Evolutionary conservation across 2,113 vertebrate genomes (phyloP).

Genomic region (Leptodactylus fuscus): DNA sequence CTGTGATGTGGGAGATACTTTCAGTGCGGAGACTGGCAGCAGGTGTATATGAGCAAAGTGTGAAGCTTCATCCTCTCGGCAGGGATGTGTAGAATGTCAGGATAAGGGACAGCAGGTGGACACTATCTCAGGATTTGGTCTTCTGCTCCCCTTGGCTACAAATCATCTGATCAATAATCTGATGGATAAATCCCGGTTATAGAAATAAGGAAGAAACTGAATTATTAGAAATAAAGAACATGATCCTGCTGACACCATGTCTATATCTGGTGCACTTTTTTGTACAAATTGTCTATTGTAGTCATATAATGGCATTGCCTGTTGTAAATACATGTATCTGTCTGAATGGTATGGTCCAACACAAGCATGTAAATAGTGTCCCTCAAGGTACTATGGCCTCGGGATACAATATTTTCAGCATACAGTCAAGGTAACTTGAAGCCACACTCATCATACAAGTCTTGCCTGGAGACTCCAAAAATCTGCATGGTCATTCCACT

Average conservation of each 20-base stretch:
- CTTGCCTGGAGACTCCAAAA: too few relatives aligned
- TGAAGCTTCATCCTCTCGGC: not conserved
- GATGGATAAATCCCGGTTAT: slow-evolving; percentile 3
- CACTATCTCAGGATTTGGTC: not conserved
- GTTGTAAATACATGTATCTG: not conserved
- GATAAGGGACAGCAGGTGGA: not conserved
- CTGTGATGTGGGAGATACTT: not conserved
- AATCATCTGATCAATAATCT: not conserved
- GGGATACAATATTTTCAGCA: too few relatives aligned
- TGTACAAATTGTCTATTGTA: not conserved
- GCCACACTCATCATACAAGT: too few relatives aligned
- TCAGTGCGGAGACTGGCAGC: not conserved
- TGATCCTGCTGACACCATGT: not conserved
- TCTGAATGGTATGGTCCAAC: not conserved
- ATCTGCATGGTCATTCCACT: too few relatives aligned
- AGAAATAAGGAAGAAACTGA: not conserved
- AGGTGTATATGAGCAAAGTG: slow-evolving; percentile 21
- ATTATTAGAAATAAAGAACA: not conserved
- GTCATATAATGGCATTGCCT: not conserved
- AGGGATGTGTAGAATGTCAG: slow-evolving; percentile 6
- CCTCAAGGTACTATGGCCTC: too few relatives aligned
- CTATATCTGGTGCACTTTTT: not conserved
- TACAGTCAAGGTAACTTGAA: too few relatives aligned
- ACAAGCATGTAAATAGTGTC: not conserved
- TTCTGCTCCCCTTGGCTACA: not conserved